Base-by-base conservation (phyloP, 2,888 invertebrate species). In the Slavum lentiscoides region DNA sequence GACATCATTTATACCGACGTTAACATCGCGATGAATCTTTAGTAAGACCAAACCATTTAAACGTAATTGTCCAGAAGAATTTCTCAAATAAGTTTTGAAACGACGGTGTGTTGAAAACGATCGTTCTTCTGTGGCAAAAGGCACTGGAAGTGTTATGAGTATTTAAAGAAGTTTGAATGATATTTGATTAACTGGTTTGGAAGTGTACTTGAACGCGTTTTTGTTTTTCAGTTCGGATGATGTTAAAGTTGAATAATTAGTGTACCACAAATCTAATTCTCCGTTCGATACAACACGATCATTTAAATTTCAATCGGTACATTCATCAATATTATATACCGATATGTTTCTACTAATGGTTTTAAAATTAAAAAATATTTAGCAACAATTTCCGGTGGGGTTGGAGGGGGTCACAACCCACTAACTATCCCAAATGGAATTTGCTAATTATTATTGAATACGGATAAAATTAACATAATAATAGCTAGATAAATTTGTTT, bases 1-100 rank as follows among this genome's bases (percentile, higher is more conserved):
- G 39, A 39, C 7, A 39, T 39, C 39, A 64, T 64, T 64, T 2
- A 37, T 64, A 64, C 37, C 30, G 37, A 64, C 15, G 64, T 64
- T 64, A 37, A n/a, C n/a, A n/a, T n/a, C n/a, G n/a, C n/a, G n/a
- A n/a, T n/a, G n/a, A 64, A 64, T 64, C 37, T 64, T 64, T 6
- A 64, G 37, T 37, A 64, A 64, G 64, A 19, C 64, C 37, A 64
- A 64, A 66, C 39, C 66, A 66, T 66, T 66, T 66, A 62, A 62
- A 62, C 11, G 30, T 30, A 21, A 21, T 59, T 59, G 59, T 59
- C 21, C 59, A 21, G 59, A 59, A 59, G 7, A 21, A 59, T 59
- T 4, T 59, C 11, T 59, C 11, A 21, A 59, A 59, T 59, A 59
- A 21, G 21, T 62, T 62, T 62, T 66, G 19, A 39, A 66, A n/a